These are phyloP conservation scores for Cyprinodon variegatus DNA, from an alignment of 2,113 vertebrate genomes.

Conservation along the genomic window DNA sequence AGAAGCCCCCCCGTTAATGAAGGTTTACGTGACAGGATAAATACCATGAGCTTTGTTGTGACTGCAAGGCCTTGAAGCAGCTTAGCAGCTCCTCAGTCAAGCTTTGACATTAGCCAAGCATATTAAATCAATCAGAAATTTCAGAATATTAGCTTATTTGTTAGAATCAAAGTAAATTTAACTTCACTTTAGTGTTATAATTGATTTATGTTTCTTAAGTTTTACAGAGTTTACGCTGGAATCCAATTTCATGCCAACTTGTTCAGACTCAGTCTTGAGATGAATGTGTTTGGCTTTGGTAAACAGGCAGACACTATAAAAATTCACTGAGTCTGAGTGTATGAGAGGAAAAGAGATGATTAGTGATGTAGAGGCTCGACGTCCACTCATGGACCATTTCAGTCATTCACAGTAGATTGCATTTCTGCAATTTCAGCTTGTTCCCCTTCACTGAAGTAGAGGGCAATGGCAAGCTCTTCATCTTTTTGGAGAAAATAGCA, in stretches of 20 bases:
- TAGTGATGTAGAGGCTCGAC: slow-evolving; percentile 35
- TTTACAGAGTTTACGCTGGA: slow-evolving; percentile 27
- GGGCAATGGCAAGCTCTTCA: slow-evolving; percentile 35
- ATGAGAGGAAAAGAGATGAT: slow-evolving; percentile 42
- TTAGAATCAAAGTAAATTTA: slow-evolving; percentile 28
- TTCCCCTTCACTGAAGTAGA: slow-evolving; percentile 42
- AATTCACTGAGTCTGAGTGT: slow-evolving; percentile 10
- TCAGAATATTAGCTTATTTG: slow-evolving; percentile 1
- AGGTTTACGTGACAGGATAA: slow-evolving; percentile 41
- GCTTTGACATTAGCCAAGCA: slow-evolving; percentile 12
- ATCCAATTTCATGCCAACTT: slow-evolving; percentile 63
- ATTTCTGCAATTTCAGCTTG: slow-evolving; percentile 49
- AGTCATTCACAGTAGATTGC: slow-evolving; percentile 41
- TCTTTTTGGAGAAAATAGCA: slow-evolving; percentile 13
- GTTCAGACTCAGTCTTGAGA: slow-evolving; percentile 44
- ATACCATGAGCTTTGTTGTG: slow-evolving; percentile 30
- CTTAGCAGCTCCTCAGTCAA: slow-evolving; percentile 33
- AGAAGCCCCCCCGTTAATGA: slow-evolving; percentile 47
- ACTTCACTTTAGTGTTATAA: slow-evolving; percentile 23
- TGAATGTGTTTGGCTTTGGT: slow-evolving; percentile 37
- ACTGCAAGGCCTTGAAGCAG: slow-evolving; percentile 36
- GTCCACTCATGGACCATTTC: slow-evolving; percentile 50
- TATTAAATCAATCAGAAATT: background rate
- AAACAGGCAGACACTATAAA: slow-evolving; percentile 27
- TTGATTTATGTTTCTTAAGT: slow-evolving; percentile 20